Evolutionary conservation across 2,888 invertebrate species (phyloP).

Genomic region (Aromia moschata): DNA sequence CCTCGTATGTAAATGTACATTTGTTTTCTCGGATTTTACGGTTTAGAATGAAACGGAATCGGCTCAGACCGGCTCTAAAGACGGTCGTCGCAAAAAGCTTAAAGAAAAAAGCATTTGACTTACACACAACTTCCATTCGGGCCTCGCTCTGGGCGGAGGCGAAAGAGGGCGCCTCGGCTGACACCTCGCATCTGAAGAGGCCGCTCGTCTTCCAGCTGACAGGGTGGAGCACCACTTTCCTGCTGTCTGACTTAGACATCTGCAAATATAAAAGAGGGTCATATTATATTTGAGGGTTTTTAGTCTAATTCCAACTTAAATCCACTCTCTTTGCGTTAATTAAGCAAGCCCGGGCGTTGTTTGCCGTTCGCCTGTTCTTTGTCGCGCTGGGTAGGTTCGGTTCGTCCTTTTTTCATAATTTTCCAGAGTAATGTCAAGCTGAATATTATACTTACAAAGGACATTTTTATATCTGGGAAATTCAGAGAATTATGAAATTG

Average conservation of each 20-base stretch:
- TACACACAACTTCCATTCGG: slow-evolving; percentile 83
- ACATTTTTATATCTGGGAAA: too few relatives aligned
- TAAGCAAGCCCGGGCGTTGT: background rate
- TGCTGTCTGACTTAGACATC: slow-evolving; percentile 76
- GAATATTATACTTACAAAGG: too few relatives aligned
- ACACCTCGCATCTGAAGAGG: slow-evolving; percentile 79
- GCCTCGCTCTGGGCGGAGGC: slow-evolving; percentile 79
- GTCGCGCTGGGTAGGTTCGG: background rate
- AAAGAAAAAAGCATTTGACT: slow-evolving; percentile 60
- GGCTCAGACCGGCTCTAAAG: too few relatives aligned
- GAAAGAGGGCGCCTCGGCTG: slow-evolving; percentile 82
- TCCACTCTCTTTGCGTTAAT: slow-evolving; percentile 6
- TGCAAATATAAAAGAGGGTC: slow-evolving; percentile 57
- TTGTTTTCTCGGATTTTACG: too few relatives aligned
- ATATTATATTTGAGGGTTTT: slow-evolving; percentile 16
- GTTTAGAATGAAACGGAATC: too few relatives aligned
- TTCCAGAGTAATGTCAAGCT: too few relatives aligned
- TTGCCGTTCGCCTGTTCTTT: slow-evolving; percentile 2
- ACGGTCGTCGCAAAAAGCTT: background rate
- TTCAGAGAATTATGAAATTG: too few relatives aligned
- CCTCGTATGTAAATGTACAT: too few relatives aligned
- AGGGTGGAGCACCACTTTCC: slow-evolving; percentile 72
- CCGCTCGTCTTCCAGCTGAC: slow-evolving; percentile 78
- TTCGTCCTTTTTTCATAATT: too few relatives aligned
- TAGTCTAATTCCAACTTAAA: slow-evolving; percentile 16